Percentiles rank a stretch among this genome's conserved stretches.
Evolutionary conservation across 1,140 invertebrate species (phyloP).

Genomic region (Globodera ellingtonae): DNA sequence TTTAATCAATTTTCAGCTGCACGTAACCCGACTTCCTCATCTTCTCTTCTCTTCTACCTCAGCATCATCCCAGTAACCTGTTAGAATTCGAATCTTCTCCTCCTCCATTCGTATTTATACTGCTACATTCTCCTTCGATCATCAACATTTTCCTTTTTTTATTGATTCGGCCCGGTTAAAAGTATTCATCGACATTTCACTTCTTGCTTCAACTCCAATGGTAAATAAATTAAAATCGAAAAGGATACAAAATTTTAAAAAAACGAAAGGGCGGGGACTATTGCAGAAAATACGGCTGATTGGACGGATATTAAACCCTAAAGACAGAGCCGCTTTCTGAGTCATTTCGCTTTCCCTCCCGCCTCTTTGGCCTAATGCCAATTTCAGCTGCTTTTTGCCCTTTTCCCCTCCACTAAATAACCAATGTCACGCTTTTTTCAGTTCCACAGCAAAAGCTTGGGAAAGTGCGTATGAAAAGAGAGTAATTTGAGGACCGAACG

Average conservation of each 20-base stretch:
- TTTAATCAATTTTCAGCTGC: too few relatives aligned
- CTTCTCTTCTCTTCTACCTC: too few relatives aligned
- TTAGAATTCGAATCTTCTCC: too few relatives aligned
- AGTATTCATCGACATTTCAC: too few relatives aligned
- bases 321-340: background rate
- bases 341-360: conserved; percentile 1
- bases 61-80: too few relatives aligned
- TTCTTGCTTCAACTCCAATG: too few relatives aligned
- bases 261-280: background rate
- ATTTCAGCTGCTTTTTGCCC: background rate
- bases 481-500: too few relatives aligned
- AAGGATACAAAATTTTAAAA: background rate
- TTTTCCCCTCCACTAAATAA: background rate
- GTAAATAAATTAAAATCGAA: too few relatives aligned
- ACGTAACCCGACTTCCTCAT: too few relatives aligned
- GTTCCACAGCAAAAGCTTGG: background rate
- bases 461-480: background rate
- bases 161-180: background rate
- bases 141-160: background rate
- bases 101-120: too few relatives aligned
- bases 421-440: background rate
- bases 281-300: too few relatives aligned
- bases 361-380: background rate
- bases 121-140: too few relatives aligned
- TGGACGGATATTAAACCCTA: background rate